Evolutionary conservation across 2,888 invertebrate genomes (phyloP), one percentile per base, ranked within the genome.

Genomic region (Flexamia atlantica): DNA sequence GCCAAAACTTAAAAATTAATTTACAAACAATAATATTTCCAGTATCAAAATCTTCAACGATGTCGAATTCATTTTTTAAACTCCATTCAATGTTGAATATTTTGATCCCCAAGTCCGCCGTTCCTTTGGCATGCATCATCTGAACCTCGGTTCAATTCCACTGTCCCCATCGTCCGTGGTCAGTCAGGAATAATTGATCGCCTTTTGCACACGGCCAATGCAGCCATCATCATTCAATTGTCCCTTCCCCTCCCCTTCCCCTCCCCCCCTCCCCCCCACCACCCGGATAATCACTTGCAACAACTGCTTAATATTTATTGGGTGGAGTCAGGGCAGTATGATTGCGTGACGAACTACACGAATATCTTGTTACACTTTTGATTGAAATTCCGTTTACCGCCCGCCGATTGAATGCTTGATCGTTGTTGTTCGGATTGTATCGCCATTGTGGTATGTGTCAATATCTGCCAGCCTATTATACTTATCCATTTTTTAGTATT

Each of bases 201-300:
- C 30, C 1, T 68, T 28, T 32, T 32, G 68, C 68, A 68, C 68
- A 68, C 68, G 32, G 30, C n/a, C 32, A 17, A 32, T 68, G 68
- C 68, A 32, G 32, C 30, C 30, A n/a, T 68, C 68, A 68, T 42
- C 72, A 72, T 72, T 72, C 72, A 72, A 72, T 72, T 20, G 42
- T 14, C n/a, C n/a, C 72, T 42, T n/a, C 25, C 4, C 20, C 25
- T 5, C 20, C 4, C 23, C 23, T 7, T 7, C 3, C 57, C 20
- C 23, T 23, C 57, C 20, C 25, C 25, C 4, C 36, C 9, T 7
- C 9, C 36, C 36, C 36, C 36, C 12, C 23, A 20, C 57, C 57
- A 7, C 23, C n/a, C n/a, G n/a, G 4, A 23, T 57, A 20, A 57
- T 57, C 57, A 57, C 42, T 72, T 40, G 28, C 32, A 46, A 46